Conservation (phyloP, 1,140 invertebrate species). For the Caligus rogercresseyi region DNA sequence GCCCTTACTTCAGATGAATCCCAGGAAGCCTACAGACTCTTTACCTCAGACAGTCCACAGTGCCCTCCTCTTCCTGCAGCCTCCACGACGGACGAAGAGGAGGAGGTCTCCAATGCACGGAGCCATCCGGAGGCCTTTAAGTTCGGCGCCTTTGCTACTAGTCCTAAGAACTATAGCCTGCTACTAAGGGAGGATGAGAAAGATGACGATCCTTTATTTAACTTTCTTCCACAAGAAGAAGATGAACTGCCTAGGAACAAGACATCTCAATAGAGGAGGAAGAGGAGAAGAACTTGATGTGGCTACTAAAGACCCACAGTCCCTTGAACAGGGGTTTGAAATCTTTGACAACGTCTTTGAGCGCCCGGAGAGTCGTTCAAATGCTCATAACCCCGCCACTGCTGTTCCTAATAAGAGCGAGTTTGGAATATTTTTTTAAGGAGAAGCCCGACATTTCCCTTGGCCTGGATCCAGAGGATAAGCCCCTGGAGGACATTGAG, state of each 20-base stretch:
- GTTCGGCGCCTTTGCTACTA: background rate
- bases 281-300: background rate
- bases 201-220: background rate
- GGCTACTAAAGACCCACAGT: background rate
- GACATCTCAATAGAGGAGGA: background rate
- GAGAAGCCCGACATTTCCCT: background rate
- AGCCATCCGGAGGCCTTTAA: background rate
- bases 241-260: background rate
- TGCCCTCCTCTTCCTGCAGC: background rate
- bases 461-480: background rate
- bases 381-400: background rate
- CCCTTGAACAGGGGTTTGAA: background rate
- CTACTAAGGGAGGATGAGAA: background rate
- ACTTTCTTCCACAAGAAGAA: background rate
- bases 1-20: constrained; percentile 4
- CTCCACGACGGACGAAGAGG: background rate
- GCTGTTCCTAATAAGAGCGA: background rate
- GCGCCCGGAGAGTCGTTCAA: background rate
- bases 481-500: background rate
- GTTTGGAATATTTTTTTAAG: constrained; percentile 11
- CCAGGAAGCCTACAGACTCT: background rate
- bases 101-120: background rate
- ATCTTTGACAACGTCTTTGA: background rate
- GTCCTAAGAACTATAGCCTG: background rate
- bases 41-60: background rate